Conservation (phyloP, 2,888 invertebrate species). For the Lasius platythorax region DNA sequence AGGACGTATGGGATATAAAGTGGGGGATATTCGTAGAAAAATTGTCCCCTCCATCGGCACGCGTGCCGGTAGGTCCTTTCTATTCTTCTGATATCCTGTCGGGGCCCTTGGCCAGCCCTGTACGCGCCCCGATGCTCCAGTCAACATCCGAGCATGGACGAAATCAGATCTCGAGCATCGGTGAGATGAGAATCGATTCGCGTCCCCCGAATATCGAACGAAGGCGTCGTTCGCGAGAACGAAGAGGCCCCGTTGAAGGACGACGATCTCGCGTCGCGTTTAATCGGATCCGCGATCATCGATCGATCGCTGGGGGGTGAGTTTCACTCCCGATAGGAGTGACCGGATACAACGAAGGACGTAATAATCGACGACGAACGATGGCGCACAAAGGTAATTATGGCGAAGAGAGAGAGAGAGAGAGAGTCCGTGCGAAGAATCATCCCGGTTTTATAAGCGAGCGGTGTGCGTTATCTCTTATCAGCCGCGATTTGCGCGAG, state of each 20-base stretch:
- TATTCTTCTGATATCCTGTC: conserved; percentile 85
- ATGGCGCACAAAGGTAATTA: conserved; percentile 72
- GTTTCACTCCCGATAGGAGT: background rate
- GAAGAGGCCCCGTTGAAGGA: background rate
- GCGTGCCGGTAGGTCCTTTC: conserved; percentile 80
- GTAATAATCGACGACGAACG: conserved; percentile 52
- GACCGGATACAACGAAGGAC: conserved; percentile 17
- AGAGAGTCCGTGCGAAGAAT: background rate
- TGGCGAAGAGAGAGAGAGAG: background rate
- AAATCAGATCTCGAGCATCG: conserved; percentile 70
- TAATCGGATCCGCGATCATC: conserved; percentile 17
- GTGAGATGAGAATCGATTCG: conserved; percentile 57
- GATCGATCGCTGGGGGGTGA: conserved; percentile 3
- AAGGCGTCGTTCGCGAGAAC: conserved; percentile 44
- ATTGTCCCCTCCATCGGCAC: conserved; percentile 78
- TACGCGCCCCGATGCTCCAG: conserved; percentile 77
- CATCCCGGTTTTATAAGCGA: conserved; percentile 3
- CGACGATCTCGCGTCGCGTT: conserved; percentile 38
- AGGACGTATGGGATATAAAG: conserved; percentile 59
- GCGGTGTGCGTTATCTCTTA: conserved; percentile 33
- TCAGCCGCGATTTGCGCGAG: conserved; percentile 39
- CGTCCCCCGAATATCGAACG: conserved; percentile 46
- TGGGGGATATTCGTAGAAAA: conserved; percentile 77
- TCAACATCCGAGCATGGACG: conserved; percentile 85
- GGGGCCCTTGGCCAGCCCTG: conserved; percentile 76